A percentile compares a stretch with the other conserved stretches of the same genome.
These are phyloP conservation scores for Tamias sibiricus DNA, from an alignment of 2,113 vertebrate species.

Conservation along the genomic window DNA sequence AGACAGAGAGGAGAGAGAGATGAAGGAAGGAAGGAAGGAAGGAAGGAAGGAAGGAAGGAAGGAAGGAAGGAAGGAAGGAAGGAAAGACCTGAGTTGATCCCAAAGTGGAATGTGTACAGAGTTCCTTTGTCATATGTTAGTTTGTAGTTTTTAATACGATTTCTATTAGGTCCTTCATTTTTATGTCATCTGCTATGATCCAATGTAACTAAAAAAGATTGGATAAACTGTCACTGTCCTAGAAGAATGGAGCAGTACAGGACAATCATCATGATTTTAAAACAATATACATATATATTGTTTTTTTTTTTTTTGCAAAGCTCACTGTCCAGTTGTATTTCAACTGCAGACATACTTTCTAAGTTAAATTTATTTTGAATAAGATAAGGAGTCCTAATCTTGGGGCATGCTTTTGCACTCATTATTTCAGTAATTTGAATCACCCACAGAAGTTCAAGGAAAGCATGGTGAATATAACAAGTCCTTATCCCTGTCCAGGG, in stretches of 20 bases:
- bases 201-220: background rate
- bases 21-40: too few species aligned
- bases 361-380: constrained; percentile 54
- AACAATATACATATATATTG: background rate
- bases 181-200: constrained; percentile 33
- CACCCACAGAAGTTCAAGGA: constrained; percentile 67
- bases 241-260: background rate
- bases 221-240: background rate
- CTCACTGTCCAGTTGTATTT: constrained; percentile 47
- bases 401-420: constrained; percentile 60
- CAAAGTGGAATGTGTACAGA: background rate
- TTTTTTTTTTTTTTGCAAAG: background rate
- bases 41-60: too few species aligned
- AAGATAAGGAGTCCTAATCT: constrained; percentile 46
- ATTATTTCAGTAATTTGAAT: constrained; percentile 66
- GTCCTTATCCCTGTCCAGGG: constrained; percentile 74
- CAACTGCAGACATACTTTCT: background rate
- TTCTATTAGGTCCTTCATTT: constrained; percentile 41
- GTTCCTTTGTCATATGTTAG: background rate
- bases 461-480: constrained; percentile 70
- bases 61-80: too few species aligned
- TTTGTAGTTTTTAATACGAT: background rate
- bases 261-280: constrained; percentile 29
- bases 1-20: background rate
- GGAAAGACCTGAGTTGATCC: background rate